Evolutionary conservation across 1,140 invertebrate genomes (phyloP).

Genomic region (Drosophila orena): DNA sequence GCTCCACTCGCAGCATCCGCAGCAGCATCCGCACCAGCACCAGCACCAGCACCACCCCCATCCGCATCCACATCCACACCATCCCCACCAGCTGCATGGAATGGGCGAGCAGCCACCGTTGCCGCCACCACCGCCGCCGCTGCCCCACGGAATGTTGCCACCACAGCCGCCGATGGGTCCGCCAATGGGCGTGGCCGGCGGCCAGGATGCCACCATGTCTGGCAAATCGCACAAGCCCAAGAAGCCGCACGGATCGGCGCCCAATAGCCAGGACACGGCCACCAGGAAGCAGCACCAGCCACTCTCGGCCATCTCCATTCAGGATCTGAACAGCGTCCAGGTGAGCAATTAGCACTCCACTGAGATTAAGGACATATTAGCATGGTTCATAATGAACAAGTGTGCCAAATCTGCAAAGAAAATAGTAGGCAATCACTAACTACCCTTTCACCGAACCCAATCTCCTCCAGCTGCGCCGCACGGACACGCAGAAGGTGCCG

Average conservation of each 20-base stretch:
- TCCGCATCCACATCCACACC: slow-evolving; percentile 44
- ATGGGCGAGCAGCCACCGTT: slow-evolving; percentile 74
- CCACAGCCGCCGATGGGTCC: slow-evolving; percentile 79
- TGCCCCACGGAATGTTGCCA: slow-evolving; percentile 80
- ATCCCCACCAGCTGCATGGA: slow-evolving; percentile 54
- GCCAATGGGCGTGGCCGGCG: slow-evolving; percentile 42
- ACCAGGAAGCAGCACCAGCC: slow-evolving; percentile 88
- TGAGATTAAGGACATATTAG: too few relatives aligned
- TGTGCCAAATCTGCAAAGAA: background rate
- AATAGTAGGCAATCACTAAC: too few relatives aligned
- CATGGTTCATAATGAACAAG: too few relatives aligned
- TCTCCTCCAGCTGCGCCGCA: slow-evolving; percentile 87
- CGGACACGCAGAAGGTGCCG: slow-evolving; percentile 90
- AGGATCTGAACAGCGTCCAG: slow-evolving; percentile 93
- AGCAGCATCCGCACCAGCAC: slow-evolving; percentile 85
- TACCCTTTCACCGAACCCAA: background rate
- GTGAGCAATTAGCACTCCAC: too few relatives aligned
- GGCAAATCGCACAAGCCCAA: slow-evolving; percentile 66
- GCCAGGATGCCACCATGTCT: slow-evolving; percentile 43
- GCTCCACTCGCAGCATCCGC: slow-evolving; percentile 53
- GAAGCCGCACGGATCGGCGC: slow-evolving; percentile 82
- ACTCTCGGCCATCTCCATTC: slow-evolving; percentile 92
- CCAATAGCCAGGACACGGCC: slow-evolving; percentile 85
- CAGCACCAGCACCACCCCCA: slow-evolving; percentile 68
- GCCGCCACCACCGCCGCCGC: slow-evolving; percentile 86